A percentile compares a stretch with the other conserved stretches of the same genome.
phyloP scores from a whole-genome alignment of 2,113 vertebrate species.

The Accipiter cooperii region DNA sequence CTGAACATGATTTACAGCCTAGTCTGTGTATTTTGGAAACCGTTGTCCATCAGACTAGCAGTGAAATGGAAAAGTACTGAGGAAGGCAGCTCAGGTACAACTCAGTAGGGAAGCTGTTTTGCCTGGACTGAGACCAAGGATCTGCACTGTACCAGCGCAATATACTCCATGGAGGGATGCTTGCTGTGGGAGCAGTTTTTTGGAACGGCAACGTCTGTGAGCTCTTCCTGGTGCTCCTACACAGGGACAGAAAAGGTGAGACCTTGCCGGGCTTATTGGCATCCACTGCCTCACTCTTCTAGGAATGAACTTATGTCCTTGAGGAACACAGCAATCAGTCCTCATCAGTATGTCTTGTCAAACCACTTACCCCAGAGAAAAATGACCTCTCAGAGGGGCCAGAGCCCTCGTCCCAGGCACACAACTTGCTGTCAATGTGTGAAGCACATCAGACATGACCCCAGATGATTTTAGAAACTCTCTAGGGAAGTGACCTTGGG shows the following conservation, averaged over 20 bases:
- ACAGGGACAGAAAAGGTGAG: background rate
- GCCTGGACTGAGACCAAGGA: background rate
- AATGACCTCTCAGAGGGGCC: background rate
- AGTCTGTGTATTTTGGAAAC: background rate
- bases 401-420: background rate
- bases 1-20: background rate
- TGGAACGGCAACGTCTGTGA: background rate
- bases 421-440: background rate
- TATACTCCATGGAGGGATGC: too few relatives aligned
- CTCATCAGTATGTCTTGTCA: background rate
- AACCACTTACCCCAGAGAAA: background rate
- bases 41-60: background rate
- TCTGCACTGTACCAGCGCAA: background rate
- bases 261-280: background rate
- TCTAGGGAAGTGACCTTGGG: background rate
- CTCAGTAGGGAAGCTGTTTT: background rate
- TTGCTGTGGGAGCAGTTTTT: background rate
- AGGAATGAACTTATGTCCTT: background rate
- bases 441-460: background rate
- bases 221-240: background rate
- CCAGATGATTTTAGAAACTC: background rate
- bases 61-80: background rate
- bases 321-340: background rate
- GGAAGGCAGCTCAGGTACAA: background rate
- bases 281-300: background rate